Evolutionary conservation across 2,888 invertebrate genomes (phyloP).

Genomic region (Oeneis ivallda): DNA sequence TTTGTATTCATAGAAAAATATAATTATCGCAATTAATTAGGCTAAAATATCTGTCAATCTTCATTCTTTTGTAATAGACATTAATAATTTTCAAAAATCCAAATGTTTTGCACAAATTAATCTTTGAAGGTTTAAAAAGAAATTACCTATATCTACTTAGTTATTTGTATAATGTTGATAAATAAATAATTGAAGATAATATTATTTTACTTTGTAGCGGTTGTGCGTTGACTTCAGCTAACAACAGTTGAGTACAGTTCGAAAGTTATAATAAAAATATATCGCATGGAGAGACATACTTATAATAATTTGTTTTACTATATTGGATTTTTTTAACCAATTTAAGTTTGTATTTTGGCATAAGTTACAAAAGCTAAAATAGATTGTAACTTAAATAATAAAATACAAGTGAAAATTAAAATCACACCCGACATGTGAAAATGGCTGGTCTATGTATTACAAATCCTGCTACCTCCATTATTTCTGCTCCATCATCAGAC

Average conservation of each 20-base stretch:
- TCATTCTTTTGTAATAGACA: no score
- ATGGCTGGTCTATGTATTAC: no score
- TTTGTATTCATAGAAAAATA: neutral
- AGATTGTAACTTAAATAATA: no score
- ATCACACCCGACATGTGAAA: no score
- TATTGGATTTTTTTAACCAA: no score
- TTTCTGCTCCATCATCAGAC: no score
- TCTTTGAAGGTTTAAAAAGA: neutral
- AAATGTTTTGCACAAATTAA: neutral
- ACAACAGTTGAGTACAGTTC: constrained; percentile 4
- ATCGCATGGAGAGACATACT: neutral
- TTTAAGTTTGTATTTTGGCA: no score
- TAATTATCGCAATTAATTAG: no score
- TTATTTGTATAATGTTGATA: neutral
- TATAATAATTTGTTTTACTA: neutral
- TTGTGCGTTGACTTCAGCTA: neutral
- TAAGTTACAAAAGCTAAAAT: no score
- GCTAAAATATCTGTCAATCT: no score
- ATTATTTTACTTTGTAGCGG: neutral
- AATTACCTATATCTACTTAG: neutral
- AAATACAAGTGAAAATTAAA: no score
- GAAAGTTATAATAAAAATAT: neutral
- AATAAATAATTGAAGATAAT: constrained; percentile 3
- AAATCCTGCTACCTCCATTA: no score
- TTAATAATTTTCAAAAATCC: neutral